Conservation (phyloP, 1,140 invertebrate species). For the Apis laboriosa region DNA sequence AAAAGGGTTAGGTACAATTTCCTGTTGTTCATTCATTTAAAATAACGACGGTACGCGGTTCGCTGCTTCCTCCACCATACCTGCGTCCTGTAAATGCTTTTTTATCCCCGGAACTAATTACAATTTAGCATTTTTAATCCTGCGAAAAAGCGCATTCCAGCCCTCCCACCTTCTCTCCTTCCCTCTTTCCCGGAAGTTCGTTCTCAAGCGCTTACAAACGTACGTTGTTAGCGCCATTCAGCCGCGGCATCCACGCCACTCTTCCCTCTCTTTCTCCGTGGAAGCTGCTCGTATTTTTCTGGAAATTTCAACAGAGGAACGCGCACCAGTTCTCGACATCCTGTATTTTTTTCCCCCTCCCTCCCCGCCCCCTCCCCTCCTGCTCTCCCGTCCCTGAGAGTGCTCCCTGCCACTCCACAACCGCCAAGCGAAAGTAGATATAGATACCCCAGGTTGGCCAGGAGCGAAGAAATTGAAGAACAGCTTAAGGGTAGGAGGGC, state of each 20-base stretch:
- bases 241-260: conserved; percentile 45
- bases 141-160: conserved; percentile 65
- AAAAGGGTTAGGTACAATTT: conserved; percentile 74
- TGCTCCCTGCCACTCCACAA: neutral
- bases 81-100: conserved; percentile 62
- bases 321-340: conserved; percentile 56
- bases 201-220: conserved; percentile 61
- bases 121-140: conserved; percentile 79
- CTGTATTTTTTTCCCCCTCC: conserved; percentile 33
- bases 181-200: conserved; percentile 58
- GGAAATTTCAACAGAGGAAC: conserved; percentile 63
- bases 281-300: conserved; percentile 66
- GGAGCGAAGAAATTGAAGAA: conserved; percentile 72
- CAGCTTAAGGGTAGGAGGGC: conserved; percentile 68
- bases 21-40: conserved; percentile 76
- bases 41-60: conserved; percentile 68
- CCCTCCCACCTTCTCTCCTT: conserved; percentile 24
- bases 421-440: conserved; percentile 42
- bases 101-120: conserved; percentile 77
- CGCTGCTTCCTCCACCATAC: conserved; percentile 48
- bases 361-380: conserved; percentile 6
- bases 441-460: conserved; percentile 52
- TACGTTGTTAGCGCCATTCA: conserved; percentile 66
- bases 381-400: conserved; percentile 4
- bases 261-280: conserved; percentile 50